Evolutionary conservation across 2,888 invertebrate species (phyloP), one percentile per base, ranked within the genome.

Genomic region (Drosophila cognata): DNA sequence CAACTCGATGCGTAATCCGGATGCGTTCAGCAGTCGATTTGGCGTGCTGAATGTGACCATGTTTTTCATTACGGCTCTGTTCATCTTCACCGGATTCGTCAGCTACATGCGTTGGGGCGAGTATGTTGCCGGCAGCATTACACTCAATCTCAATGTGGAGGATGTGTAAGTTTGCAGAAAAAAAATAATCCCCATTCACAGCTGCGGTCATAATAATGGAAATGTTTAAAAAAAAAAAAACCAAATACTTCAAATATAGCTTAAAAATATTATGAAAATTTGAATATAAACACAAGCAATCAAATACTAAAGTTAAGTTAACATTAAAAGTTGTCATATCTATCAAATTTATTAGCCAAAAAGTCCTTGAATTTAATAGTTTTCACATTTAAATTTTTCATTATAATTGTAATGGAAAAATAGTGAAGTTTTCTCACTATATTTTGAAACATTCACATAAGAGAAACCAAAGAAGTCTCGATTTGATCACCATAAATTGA

Each of bases 11-110:
- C 95, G 94, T 74, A 94, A 95, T 6, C 98, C 97, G 0, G 94
- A 95, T 66, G 94, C 95, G 67, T 98, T 99, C 92, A 95, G 95
- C 79, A 96, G 95, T 74, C 95, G 96, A 7, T 94, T 96, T 13
- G 99, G 99, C 0, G 98, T 98, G 0, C 93, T 99, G 18, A 98
- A 98, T 91, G 94, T 97, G 0, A 97, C 98, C 16, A 97, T 99
- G 97, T 94, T 95, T 4, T 94, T 96, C 18, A 97, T 98, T 0
- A 96, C 96, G 0, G 89, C 94, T n/a, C 94, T 98, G 77, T 97
- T 98, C 90, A 94, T 97, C 10, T 94, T 95, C 1, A 95, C 98
- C 59, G 99, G 99, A 35, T 97, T 98, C 92, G 94, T 98, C 56
- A 97, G 98, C 7, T 99, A 98, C 92, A 94, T 98, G 70, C 96